Percentiles rank a stretch among this genome's conserved stretches.
Evolutionary conservation across 2,797 vertebrate species (phyloP).

Genomic region (Silurus aristotelis): DNA sequence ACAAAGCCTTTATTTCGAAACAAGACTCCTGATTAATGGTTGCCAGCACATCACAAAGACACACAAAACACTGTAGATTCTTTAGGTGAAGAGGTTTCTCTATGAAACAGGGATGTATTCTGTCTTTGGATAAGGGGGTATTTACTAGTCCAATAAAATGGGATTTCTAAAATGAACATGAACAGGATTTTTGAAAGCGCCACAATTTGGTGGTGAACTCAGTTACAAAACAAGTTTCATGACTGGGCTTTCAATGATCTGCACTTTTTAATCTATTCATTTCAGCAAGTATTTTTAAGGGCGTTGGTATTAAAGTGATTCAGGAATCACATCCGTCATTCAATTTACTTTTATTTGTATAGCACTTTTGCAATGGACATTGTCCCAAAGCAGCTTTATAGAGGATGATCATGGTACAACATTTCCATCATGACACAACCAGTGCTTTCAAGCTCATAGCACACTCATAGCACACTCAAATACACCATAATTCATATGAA

Average conservation of each 20-base stretch:
- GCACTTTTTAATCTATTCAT: slow-evolving; percentile 13
- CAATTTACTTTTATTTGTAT: too few relatives aligned
- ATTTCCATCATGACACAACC: not conserved
- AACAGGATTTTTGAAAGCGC: slow-evolving; percentile 27
- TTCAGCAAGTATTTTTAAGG: slow-evolving; percentile 62
- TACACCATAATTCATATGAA: not conserved
- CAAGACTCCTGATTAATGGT: slow-evolving; percentile 72
- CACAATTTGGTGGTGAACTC: slow-evolving; percentile 3
- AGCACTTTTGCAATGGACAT: too few relatives aligned
- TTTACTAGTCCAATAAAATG: not conserved
- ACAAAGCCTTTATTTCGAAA: slow-evolving; percentile 68
- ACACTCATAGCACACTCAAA: not conserved
- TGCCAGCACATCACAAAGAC: slow-evolving; percentile 97
- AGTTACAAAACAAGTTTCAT: slow-evolving; percentile 22
- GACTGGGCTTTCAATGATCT: slow-evolving; percentile 45
- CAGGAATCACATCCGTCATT: slow-evolving; percentile 44
- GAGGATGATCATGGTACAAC: too few relatives aligned
- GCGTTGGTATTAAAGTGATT: slow-evolving; percentile 51
- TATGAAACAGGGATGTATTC: slow-evolving; percentile 70
- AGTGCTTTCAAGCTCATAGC: not conserved
- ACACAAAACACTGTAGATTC: slow-evolving; percentile 99
- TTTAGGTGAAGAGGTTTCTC: slow-evolving; percentile 82
- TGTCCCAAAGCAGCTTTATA: too few relatives aligned
- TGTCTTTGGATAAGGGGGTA: not conserved
- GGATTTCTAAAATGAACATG: slow-evolving; percentile 55